Evolutionary conservation across 2,888 invertebrate species (phyloP), one percentile per base, ranked within the genome.

Genomic region (Ormyrus pomaceus): DNA sequence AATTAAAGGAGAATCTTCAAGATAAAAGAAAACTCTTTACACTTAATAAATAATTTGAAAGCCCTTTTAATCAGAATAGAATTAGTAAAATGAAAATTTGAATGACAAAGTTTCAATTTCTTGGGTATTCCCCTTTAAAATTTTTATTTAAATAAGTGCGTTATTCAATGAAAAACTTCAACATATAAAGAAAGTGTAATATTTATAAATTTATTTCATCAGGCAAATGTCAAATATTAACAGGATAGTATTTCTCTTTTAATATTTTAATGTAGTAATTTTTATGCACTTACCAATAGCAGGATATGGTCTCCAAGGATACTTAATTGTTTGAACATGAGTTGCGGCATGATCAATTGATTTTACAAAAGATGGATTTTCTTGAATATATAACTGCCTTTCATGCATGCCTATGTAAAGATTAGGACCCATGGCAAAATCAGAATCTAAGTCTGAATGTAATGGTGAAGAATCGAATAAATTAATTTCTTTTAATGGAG

Each of bases 321-420:
- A 93, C 91, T 93, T 87, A 89, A 89, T 65, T 53, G 82, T 77
- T 53, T 66, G 51, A 56, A 80, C 53, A 10, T 64, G 66, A 62
- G 55, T 61, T 45, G 82, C 48, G 11, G 85, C 77, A n/a, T 79
- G 65, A 59, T 87, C 85, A 9, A 88, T 74, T 58, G 80, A 80
- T 85, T 86, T 86, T 51, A 80, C 62, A 56, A 86, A 58, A 61
- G 84, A 82, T 51, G 83, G 73, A 80, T 88, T 90, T 85, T 90
- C 90, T 83, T 89, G 88, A 70, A 88, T 84, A 79, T 92, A 92
- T 83, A 95, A 93, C 92, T 97, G 97, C 86, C 94, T 94, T 46
- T 96, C 93, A 88, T 96, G 96, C 92, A 96, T 95, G 73, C 97
- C 97, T 71, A 97, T 91, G 89, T 97, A 97, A n/a, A 97, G 92